These are phyloP conservation scores for Acronicta psi DNA, from an alignment of 2,888 invertebrate genomes.

Conservation along the genomic window DNA sequence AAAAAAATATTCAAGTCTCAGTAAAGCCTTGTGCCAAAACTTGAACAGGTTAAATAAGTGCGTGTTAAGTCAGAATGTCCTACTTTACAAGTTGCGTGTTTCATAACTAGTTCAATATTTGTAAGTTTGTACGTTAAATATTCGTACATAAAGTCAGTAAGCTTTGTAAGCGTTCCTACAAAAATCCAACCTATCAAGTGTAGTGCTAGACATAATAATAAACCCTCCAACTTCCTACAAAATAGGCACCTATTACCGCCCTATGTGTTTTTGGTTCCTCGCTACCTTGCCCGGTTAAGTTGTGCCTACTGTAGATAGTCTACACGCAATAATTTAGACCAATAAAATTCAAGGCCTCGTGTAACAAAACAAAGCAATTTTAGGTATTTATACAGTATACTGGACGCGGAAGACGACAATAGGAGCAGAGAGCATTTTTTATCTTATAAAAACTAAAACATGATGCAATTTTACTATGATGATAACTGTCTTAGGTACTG, in stretches of 20 bases:
- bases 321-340: constrained; percentile 7
- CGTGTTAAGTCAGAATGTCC: constrained; percentile 24
- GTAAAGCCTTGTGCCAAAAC: constrained; percentile 33
- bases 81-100: constrained; percentile 50
- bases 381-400: background rate
- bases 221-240: too few species aligned
- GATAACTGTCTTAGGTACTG: too few species aligned
- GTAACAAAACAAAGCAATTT: background rate
- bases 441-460: too few species aligned
- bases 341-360: constrained; percentile 10
- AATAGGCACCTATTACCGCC: too few species aligned
- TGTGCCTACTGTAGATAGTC: too few species aligned
- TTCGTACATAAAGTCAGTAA: constrained; percentile 2
- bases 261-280: too few species aligned
- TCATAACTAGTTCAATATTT: constrained; percentile 19
- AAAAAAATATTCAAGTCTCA: background rate
- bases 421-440: background rate
- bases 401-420: constrained; percentile 7
- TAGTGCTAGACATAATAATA: too few species aligned
- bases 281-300: too few species aligned
- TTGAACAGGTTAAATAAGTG: constrained; percentile 30
- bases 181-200: background rate
- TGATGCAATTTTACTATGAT: too few species aligned
- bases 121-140: constrained; percentile 3
- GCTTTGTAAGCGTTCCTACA: background rate